Base-by-base conservation (phyloP, 2,113 vertebrate species). In the Cololabis saira region DNA sequence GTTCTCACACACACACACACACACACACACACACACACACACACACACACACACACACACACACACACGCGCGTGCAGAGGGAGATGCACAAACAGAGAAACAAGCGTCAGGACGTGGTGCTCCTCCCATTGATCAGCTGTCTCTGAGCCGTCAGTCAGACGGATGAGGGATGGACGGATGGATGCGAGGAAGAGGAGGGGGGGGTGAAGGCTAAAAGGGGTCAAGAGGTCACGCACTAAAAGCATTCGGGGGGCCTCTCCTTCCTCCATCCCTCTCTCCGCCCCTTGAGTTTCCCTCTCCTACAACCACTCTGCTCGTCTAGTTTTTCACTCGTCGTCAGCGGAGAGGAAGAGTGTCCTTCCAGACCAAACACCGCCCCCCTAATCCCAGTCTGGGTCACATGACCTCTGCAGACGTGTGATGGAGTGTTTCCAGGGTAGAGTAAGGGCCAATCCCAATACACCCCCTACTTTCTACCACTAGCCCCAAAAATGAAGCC, bases 141-240 rank as follows among this genome's bases (percentile, higher is more conserved):
- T 85, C 88, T 71, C 24, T 6, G 15, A 83, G 58, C 57, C 74
- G 88, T 91, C 87, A 88, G 84, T 91, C 87, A 87, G 51, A 65
- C 2, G 58, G 61, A 56, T 30, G 48, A 82, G 45, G 51, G 74
- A 56, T 37, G 5, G 64, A 80, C 22, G 24, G 71, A 60, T 16
- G 13, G 59, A 45, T 18, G 44, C 50, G 17, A 13, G 21, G 19
- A 15, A 19, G 49, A 24, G 58, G 52, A 15, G n/a, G 21, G 19
- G 21, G 59, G 4, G 52, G 49, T 12, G 81, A 83, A 78, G 82
- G 70, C 71, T 91, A 89, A 91, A 91, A 90, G 90, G 89, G 87
- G 86, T 90, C 68, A 78, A 27, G 45, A 42, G 86, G 84, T 85
- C 83, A 71, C 30, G 2, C 71, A 69, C 88, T 91, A 91, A 91